Base-by-base conservation (phyloP, 53 echinoderm and acorn worm genomes). In the Crossaster papposus region DNA sequence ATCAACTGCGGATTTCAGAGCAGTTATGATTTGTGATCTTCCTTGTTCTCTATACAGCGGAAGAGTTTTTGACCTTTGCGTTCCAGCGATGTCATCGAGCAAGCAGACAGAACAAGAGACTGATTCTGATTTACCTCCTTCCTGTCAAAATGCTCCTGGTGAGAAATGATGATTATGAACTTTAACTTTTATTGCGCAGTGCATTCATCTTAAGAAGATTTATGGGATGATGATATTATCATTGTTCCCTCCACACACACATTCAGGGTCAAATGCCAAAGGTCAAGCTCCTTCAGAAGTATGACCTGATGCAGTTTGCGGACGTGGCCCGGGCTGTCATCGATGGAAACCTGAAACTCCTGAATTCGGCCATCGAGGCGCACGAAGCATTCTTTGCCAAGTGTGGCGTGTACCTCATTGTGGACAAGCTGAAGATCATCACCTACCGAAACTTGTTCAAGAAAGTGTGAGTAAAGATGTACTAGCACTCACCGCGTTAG, bases 141-240 rank as follows among this genome's bases (percentile, higher is more conserved):
- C 97, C 97, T 68, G 97, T 97, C 65, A 94, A 97, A 77, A 97
- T 97, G 97, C 80, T 97, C 23, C 83, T 97, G 97, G 97, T 97
- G 91, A 93, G 93, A 8, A 22, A 31, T 22, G 15, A 26, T 23
- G 52, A 22, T 8, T 17, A n/a, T n/a, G n/a, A n/a, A n/a, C n/a
- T n/a, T n/a, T n/a, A n/a, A n/a, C n/a, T 11, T 58, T 18, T 0
- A 15, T 0, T 20, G 17, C 17, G 58, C 58, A 58, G 58, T 58
- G 58, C 58, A 58, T 58, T 58, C 58, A 8, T 58, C 2, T 58
- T 1, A 58, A 0, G 0, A 58, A 58, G 58, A 20, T 15, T 58
- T 0, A 58, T 15, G 2, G 58, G 22, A 8, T 20, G n/a, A 8
- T 2, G 58, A 3, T 20, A 8, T 58, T 58, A 0, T 1, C 58